Percentiles rank a stretch among this genome's conserved stretches.
These are phyloP conservation scores for Philereme vetulata DNA, from an alignment of 2,888 invertebrate species.

Conservation along the genomic window DNA sequence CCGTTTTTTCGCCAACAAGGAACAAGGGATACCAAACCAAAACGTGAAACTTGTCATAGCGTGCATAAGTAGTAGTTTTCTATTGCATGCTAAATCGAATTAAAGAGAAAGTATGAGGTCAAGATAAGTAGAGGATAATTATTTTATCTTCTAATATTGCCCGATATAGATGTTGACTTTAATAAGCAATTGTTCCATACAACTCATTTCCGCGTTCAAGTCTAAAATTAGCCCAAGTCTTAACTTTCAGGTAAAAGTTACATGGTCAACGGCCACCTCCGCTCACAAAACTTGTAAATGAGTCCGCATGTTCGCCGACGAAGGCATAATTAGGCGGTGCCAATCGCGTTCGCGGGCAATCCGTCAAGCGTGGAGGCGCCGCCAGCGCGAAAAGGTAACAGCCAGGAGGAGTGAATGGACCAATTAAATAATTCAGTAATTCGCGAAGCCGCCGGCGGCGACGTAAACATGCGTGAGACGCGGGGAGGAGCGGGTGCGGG, in stretches of 20 bases:
- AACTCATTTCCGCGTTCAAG: too few species aligned
- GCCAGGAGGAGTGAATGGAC: conserved; percentile 79
- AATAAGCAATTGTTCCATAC: too few species aligned
- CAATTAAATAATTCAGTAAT: conserved; percentile 83
- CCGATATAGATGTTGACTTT: too few species aligned
- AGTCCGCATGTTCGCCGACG: conserved; percentile 50
- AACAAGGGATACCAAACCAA: neutral
- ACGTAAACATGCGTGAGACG: conserved; percentile 82
- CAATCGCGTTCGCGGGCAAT: conserved; percentile 63
- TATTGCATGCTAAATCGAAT: too few species aligned
- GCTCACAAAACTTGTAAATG: conserved; percentile 43
- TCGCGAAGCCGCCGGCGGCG: conserved; percentile 73
- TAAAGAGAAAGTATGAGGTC: neutral
- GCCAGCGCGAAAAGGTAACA: conserved; percentile 77
- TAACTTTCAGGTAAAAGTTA: conserved; percentile 19
- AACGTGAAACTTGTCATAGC: neutral
- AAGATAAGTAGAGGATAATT: too few species aligned
- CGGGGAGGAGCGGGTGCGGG: conserved; percentile 53
- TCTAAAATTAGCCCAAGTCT: neutral
- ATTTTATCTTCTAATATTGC: too few species aligned
- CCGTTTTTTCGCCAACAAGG: neutral
- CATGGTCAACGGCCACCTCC: conserved; percentile 26
- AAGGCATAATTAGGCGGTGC: conserved; percentile 63
- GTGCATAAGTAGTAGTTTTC: neutral
- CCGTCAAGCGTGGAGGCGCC: conserved; percentile 62